Evolutionary conservation across 2,113 vertebrate genomes (phyloP), one percentile per base, ranked within the genome.

Genomic region (Triplophysa rosa): DNA sequence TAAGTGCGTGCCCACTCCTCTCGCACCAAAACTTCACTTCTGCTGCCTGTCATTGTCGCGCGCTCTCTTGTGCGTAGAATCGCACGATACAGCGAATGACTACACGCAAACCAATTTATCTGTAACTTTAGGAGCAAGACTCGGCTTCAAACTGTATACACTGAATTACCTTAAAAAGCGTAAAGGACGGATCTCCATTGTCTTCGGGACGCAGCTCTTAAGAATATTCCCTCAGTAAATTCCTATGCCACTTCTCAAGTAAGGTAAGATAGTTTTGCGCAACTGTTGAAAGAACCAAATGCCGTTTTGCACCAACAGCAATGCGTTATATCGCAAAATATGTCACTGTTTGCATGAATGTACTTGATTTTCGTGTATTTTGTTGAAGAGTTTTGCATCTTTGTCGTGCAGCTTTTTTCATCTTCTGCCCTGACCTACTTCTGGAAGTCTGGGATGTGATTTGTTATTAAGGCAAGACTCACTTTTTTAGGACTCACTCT

Each of bases 201-300:
- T 49, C 58, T 14, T 19, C 71, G 2, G 21, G 10, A 63, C 16
- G 42, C 16, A 49, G 23, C 37, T 49, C 72, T 59, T n/a, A 24
- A 42, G 17, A 29, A 1, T 21, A 14, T 77, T 61, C 21, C 11
- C 12, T 40, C 49, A 61, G 19, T 40, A 67, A 72, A 63, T 21
- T 45, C n/a, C 26, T 73, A 84, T 81, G 78, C 73, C 23, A 49
- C 79, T 74, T 58, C 70, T 26, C 11, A n/a, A 72, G 45, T 74
- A 26, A 84, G 82, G 82, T 84, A 81, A 81, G 80, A 68, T 2
- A 14, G 21, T 11, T 42, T 47, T 42, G 29, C 16, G 37, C 14
- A 24, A 63, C 45, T 64, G 0, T 11, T 4, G 37, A 26, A 2
- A 70, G 23, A 29, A 0, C 8, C 2, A 3, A 47, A 33, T 37